Evolutionary conservation across 2,888 invertebrate genomes (phyloP).

Genomic region (Euspilapteryx auroguttella): DNA sequence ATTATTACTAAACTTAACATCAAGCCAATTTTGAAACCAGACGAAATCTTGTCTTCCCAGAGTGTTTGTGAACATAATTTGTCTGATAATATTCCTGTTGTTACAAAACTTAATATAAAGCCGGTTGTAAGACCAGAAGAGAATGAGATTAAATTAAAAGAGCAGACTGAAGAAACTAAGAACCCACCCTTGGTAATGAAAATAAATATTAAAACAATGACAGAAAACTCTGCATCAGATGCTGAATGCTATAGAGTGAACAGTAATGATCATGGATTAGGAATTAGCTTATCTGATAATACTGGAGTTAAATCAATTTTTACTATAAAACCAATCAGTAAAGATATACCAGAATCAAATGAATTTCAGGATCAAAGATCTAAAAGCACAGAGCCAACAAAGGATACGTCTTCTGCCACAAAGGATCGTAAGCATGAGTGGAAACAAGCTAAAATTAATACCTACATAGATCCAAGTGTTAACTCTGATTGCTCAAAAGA

Average conservation of each 20-base stretch:
- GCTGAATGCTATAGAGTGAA: conserved; percentile 13
- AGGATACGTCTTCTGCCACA: neutral
- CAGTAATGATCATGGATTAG: conserved; percentile 15
- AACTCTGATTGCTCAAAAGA: no score
- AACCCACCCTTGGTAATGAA: conserved; percentile 48
- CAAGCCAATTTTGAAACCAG: conserved; percentile 43
- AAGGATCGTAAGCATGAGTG: no score
- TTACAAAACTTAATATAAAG: conserved; percentile 51
- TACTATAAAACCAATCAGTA: conserved; percentile 29
- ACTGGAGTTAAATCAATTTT: conserved; percentile 22
- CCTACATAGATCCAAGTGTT: no score
- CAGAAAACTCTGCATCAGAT: conserved; percentile 23
- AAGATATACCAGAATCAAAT: conserved; percentile 2
- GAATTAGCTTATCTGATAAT: conserved; percentile 23
- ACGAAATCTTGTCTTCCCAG: conserved; percentile 21
- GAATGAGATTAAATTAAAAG: conserved; percentile 14
- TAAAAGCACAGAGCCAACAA: neutral
- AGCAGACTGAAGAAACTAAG: conserved; percentile 22
- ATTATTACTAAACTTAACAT: conserved; percentile 42
- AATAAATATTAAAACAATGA: conserved; percentile 41
- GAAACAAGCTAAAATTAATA: no score
- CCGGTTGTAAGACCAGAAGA: conserved; percentile 49
- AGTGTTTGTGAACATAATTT: conserved; percentile 18
- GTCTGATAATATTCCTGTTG: conserved; percentile 22
- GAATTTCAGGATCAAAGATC: conserved; percentile 2